phyloP scores from a whole-genome alignment of 2,888 invertebrate genomes.

The Aporophyla lueneburgensis region DNA sequence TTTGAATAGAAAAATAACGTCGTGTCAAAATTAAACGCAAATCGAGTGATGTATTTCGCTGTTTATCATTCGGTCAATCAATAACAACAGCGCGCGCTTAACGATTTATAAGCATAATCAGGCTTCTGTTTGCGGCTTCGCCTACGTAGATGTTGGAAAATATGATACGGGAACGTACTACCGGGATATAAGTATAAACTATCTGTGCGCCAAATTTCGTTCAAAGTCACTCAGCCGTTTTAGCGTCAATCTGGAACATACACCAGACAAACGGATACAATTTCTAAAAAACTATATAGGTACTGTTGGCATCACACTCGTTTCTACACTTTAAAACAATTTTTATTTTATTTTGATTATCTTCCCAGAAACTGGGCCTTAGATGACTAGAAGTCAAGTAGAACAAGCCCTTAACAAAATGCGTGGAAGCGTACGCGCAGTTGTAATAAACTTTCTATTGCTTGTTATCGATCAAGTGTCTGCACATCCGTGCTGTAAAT shows the following conservation, averaged over 20 bases:
- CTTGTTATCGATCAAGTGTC: slow-evolving; percentile 55
- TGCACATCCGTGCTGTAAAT: slow-evolving; percentile 52
- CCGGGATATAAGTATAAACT: too few relatives aligned
- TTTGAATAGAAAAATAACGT: not conserved
- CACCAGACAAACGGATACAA: too few relatives aligned
- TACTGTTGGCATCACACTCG: too few relatives aligned
- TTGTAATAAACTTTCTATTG: slow-evolving; percentile 41
- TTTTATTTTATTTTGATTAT: not conserved
- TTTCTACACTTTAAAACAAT: too few relatives aligned
- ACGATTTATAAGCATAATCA: not conserved
- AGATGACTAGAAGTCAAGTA: not conserved
- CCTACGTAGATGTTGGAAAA: too few relatives aligned
- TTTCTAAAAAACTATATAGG: too few relatives aligned
- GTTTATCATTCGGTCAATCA: not conserved
- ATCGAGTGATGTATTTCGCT: not conserved
- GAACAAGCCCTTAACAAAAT: slow-evolving; percentile 26
- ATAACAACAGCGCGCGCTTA: not conserved
- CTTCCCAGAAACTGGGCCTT: too few relatives aligned
- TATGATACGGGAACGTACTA: too few relatives aligned
- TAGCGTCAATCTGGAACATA: too few relatives aligned
- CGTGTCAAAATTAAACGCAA: not conserved
- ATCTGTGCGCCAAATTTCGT: too few relatives aligned
- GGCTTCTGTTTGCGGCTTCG: too few relatives aligned
- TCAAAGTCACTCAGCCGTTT: too few relatives aligned
- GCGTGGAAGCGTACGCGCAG: slow-evolving; percentile 30